phyloP scores from a whole-genome alignment of 2,888 invertebrate species.

The Brachypterus glaber region DNA sequence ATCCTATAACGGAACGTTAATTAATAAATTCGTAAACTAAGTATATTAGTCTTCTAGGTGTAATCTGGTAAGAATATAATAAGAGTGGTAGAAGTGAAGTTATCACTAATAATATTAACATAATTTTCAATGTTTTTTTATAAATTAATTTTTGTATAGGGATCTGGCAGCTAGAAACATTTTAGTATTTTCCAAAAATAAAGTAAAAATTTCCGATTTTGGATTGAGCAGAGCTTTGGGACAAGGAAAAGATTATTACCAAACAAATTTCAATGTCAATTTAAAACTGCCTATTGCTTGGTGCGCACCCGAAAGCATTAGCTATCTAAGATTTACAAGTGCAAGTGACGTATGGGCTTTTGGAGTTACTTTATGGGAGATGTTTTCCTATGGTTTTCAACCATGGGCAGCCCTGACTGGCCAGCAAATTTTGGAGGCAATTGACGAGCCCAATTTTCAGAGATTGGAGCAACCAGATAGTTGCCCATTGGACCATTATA shows the following conservation, averaged over 20 bases:
- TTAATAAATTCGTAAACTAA: too few species aligned
- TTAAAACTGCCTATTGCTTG: slow-evolving; percentile 96
- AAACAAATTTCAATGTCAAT: slow-evolving; percentile 95
- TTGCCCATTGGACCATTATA: slow-evolving; percentile 88
- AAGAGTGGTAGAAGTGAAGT: too few species aligned
- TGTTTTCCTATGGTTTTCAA: slow-evolving; percentile 97
- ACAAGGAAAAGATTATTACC: slow-evolving; percentile 97
- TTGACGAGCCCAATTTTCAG: slow-evolving; percentile 86
- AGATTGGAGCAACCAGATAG: slow-evolving; percentile 88
- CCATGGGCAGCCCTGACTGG: slow-evolving; percentile 91
- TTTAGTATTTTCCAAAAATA: slow-evolving; percentile 90
- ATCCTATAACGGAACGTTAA: too few species aligned
- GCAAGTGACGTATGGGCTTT: slow-evolving; percentile 98
- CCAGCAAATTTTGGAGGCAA: slow-evolving; percentile 89
- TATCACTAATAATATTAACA: background rate
- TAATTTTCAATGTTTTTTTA: too few species aligned
- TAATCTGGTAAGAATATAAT: too few species aligned
- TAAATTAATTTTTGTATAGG: slow-evolving; percentile 43
- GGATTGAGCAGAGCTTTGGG: slow-evolving; percentile 92
- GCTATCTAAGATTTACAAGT: slow-evolving; percentile 90
- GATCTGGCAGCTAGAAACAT: slow-evolving; percentile 97
- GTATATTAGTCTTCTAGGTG: too few species aligned
- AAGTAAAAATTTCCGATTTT: slow-evolving; percentile 97
- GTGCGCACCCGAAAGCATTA: slow-evolving; percentile 98
- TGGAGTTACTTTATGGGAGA: slow-evolving; percentile 93